Evolutionary conservation across 2,888 invertebrate species (phyloP), one percentile per base, ranked within the genome.

Genomic region (Cantharis nigra): DNA sequence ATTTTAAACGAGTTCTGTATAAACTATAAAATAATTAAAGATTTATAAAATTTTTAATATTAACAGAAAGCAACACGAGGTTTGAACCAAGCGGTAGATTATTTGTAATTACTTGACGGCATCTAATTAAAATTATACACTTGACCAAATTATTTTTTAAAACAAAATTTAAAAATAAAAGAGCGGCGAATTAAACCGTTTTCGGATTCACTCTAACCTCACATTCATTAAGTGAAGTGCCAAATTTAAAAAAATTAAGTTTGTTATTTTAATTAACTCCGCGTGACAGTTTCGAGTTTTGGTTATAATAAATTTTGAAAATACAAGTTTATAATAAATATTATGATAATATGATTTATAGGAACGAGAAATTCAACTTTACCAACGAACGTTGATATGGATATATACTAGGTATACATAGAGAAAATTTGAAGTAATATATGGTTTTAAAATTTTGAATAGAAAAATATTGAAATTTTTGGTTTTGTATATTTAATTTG

Each of bases 401-500:
- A 49, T 49, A 49, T 26, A 26, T 5, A 20, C 20, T 20, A n/a
- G n/a, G n/a, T n/a, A 20, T 9, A 26, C 9, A 49, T 49, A 49
- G 49, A 49, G 49, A 49, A 13, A n/a, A 49, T 49, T 49, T 49
- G 49, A 49, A 49, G 49, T 49, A 49, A 49, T 49, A 49, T 49
- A 49, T 49, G 49, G 49, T 49, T 49, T 49, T 49, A 49, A 49
- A 49, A 49, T 49, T 49, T 49, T 49, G 49, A 49, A 49, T 49
- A 49, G 49, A 49, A 49, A 67, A 67, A 67, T 23, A 67, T 67
- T 67, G 65, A 67, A 67, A 67, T 67, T 23, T 67, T 67, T 67
- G 20, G 65, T 67, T 67, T 67, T 67, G 65, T 67, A 23, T 20
- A 23, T 67, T 67, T 67, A 67, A 67, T 67, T 67, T 67, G 65